These are phyloP conservation scores for Periphyllus acericola DNA, from an alignment of 2,888 invertebrate genomes.

Conservation along the genomic window DNA sequence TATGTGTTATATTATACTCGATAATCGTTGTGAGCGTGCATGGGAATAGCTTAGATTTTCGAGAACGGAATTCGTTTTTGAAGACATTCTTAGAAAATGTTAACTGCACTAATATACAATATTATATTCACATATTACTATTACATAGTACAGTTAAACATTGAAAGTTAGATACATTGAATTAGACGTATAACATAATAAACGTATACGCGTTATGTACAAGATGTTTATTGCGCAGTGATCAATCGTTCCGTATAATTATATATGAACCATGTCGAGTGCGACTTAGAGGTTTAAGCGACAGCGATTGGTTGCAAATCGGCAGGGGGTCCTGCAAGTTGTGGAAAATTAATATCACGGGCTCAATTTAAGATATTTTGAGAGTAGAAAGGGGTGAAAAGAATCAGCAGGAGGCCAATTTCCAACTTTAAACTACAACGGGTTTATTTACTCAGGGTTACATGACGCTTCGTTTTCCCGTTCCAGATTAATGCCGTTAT, in stretches of 20 bases:
- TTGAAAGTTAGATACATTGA: too few relatives aligned
- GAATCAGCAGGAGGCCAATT: constrained; percentile 47
- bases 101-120: too few relatives aligned
- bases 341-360: constrained; percentile 36
- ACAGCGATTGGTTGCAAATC: not conserved
- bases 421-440: constrained; percentile 14
- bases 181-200: too few relatives aligned
- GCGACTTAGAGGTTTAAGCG: not conserved
- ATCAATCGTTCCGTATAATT: too few relatives aligned
- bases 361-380: constrained; percentile 8
- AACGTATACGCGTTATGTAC: not conserved
- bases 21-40: not conserved
- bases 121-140: too few relatives aligned
- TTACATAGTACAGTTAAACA: too few relatives aligned
- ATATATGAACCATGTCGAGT: not conserved
- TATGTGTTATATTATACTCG: not conserved
- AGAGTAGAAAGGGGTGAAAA: not conserved
- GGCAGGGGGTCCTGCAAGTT: constrained; percentile 1
- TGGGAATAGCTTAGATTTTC: too few relatives aligned
- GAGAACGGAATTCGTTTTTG: too few relatives aligned
- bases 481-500: not conserved
- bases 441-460: not conserved
- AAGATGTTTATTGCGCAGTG: too few relatives aligned
- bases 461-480: not conserved
- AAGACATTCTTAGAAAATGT: too few relatives aligned